These are phyloP conservation scores for Cecropterus lyciades DNA, from an alignment of 1,140 invertebrate genomes.

Conservation along the genomic window DNA sequence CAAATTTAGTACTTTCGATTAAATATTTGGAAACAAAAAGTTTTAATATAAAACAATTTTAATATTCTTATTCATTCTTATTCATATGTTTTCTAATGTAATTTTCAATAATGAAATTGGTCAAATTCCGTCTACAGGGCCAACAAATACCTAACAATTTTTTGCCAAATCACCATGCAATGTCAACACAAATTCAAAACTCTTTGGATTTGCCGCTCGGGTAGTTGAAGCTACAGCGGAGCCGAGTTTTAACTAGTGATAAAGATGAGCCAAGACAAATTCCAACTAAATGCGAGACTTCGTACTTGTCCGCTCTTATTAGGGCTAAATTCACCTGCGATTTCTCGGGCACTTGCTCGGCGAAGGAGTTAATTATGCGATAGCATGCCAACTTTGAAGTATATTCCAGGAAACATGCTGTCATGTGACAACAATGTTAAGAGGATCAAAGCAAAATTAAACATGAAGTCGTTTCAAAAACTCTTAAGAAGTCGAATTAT, in stretches of 20 bases:
- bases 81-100: no score
- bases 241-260: constrained; percentile 52
- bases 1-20: no score
- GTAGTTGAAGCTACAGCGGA: constrained; percentile 46
- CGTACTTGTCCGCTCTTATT: constrained; percentile 35
- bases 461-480: no score
- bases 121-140: no score
- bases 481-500: no score
- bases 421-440: constrained; percentile 4
- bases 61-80: no score
- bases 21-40: no score
- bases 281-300: constrained; percentile 38
- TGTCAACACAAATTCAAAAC: constrained; percentile 42
- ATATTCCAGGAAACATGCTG: constrained; percentile 10
- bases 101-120: no score
- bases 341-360: constrained; percentile 21
- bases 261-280: constrained; percentile 44
- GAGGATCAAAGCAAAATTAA: neutral
- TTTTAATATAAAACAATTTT: no score
- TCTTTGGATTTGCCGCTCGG: constrained; percentile 55
- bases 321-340: constrained; percentile 38
- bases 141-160: constrained; percentile 23
- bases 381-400: constrained; percentile 18
- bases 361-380: constrained; percentile 27
- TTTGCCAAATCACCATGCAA: constrained; percentile 34